Conservation (phyloP, 2,888 invertebrate genomes). For the Rhorus exstirpatorius region DNA sequence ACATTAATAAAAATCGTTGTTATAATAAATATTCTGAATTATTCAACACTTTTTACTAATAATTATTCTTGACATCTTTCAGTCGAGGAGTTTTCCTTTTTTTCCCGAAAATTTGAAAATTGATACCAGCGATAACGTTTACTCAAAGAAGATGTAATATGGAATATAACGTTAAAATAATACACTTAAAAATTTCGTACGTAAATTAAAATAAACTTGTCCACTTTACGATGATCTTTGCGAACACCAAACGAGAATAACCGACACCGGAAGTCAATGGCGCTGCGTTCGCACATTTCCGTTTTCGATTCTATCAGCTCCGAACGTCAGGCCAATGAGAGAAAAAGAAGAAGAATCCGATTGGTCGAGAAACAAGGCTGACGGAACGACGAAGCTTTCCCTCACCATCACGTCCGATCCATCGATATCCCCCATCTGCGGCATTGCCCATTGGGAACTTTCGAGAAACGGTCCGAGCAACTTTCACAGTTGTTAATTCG, state of each 20-base stretch:
- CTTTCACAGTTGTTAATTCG: slow-evolving; percentile 41
- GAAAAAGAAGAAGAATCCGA: slow-evolving; percentile 30
- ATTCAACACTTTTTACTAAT: no score
- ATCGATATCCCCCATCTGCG: slow-evolving; percentile 75
- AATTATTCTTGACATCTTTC: no score
- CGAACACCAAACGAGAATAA: not conserved
- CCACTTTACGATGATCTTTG: no score
- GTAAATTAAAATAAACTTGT: no score
- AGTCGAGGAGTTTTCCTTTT: no score
- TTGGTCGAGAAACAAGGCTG: slow-evolving; percentile 48
- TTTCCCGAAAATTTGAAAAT: no score
- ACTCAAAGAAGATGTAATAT: no score
- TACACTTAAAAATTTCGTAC: no score
- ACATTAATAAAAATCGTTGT: no score
- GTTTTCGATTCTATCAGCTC: slow-evolving; percentile 7
- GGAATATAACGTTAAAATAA: no score
- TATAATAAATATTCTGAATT: no score
- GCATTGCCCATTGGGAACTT: slow-evolving; percentile 80
- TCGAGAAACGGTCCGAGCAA: slow-evolving; percentile 78
- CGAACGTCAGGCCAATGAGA: slow-evolving; percentile 11
- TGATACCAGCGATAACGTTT: no score
- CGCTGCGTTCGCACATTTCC: slow-evolving; percentile 53
- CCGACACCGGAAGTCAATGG: slow-evolving; percentile 33
- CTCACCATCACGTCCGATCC: slow-evolving; percentile 66
- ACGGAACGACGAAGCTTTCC: slow-evolving; percentile 46